Evolutionary conservation across 2,888 invertebrate species (phyloP), one percentile per base, ranked within the genome.

Genomic region (Pseudanteris insignis): DNA sequence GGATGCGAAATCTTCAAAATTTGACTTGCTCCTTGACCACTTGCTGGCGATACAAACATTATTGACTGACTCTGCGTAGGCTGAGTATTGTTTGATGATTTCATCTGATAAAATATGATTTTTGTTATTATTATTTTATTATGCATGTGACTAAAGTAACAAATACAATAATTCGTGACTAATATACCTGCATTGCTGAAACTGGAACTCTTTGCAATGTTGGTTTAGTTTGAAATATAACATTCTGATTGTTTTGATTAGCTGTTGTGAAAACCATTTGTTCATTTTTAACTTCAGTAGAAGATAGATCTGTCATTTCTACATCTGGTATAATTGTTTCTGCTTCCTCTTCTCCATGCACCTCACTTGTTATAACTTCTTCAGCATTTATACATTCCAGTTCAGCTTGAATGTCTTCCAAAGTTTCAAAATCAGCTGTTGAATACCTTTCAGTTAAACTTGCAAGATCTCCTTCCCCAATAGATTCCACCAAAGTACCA

Each of bases 401-500:
- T 63, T 82, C 82, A 0, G 80, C 78, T 64, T 81, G 77, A 48
- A 82, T 79, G 44, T 76, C 78, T n/a, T 77, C 81, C 26, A 81
- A 72, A 8, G 79, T 74, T 58, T 82, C 82, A 64, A 81, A 80
- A 18, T 81, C 81, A 37, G 70, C 71, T 2, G 74, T 65, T 0
- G 69, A 48, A 57, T 75, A 80, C 32, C 77, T 78, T 48, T 79
- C 80, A 1, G 59, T 63, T 34, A 24, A 66, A 15, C 71, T 70
- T 0, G 77, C 67, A 6, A 79, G 58, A 30, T 67, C 71, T 33
- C 6, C 18, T 6, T 18, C 18, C 4, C 18, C 18, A 6, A 6
- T 6, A 1, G 30, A 71, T 67, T 79, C 81, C 0, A 76, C 75
- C 13, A 81, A 63, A 21, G 78, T 72, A 37, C 75, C 71, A 21